Evolutionary conservation across 2,113 vertebrate species (phyloP).

Genomic region (Poeciliopsis prolifica): DNA sequence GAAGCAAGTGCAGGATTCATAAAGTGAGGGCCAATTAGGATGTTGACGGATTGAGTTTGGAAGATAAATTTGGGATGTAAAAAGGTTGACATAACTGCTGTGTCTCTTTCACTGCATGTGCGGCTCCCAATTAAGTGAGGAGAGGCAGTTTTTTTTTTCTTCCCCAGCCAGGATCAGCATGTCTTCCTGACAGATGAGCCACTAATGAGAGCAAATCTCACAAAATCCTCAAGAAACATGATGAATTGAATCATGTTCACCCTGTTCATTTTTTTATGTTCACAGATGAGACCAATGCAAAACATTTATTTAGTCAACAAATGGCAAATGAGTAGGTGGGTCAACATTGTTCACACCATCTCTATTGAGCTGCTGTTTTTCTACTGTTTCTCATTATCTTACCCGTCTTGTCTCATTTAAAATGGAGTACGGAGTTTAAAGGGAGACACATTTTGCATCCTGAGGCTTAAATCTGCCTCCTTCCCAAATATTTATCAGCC

Average conservation of each 20-base stretch:
- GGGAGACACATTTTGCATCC: constrained; percentile 78
- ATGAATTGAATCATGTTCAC: constrained; percentile 76
- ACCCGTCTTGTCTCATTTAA: constrained; percentile 30
- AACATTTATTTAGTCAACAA: constrained; percentile 73
- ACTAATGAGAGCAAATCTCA: constrained; percentile 76
- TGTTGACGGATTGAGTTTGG: constrained; percentile 84
- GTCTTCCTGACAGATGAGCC: constrained; percentile 78
- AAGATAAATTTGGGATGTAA: constrained; percentile 82
- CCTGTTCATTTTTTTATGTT: constrained; percentile 69
- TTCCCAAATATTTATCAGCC: constrained; percentile 76
- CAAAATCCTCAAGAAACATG: constrained; percentile 77
- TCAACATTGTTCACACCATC: constrained; percentile 51
- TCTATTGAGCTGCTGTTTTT: constrained; percentile 32
- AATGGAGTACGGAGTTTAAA: constrained; percentile 47
- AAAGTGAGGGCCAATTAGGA: constrained; percentile 80
- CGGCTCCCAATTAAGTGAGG: constrained; percentile 78
- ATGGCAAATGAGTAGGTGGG: constrained; percentile 67
- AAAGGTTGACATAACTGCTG: constrained; percentile 81
- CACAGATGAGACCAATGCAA: constrained; percentile 62
- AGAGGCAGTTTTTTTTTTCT: constrained; percentile 52
- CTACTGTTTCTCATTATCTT: constrained; percentile 14
- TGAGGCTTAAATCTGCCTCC: constrained; percentile 79
- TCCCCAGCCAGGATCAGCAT: constrained; percentile 70
- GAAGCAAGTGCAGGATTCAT: constrained; percentile 76
- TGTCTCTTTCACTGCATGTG: constrained; percentile 76